Conservation (phyloP, 2,888 invertebrate species). For the Baronia brevicornis region DNA sequence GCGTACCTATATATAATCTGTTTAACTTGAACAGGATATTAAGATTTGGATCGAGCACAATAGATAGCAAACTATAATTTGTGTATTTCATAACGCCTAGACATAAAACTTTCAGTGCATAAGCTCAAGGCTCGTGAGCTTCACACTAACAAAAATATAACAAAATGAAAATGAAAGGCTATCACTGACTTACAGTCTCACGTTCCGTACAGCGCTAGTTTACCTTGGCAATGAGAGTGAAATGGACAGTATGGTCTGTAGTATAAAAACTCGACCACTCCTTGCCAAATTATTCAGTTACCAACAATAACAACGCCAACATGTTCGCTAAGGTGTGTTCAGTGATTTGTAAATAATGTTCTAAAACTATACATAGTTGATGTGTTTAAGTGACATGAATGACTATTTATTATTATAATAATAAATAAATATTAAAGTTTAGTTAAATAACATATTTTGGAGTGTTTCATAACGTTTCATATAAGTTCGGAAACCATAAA, state of each 20-base stretch:
- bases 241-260: constrained; percentile 46
- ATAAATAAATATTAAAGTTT: too few species aligned
- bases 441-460: too few species aligned
- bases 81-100: too few species aligned
- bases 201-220: constrained; percentile 41
- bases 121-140: constrained; percentile 41
- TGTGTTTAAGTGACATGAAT: not conserved
- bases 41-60: too few species aligned
- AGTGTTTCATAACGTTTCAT: too few species aligned
- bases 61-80: too few species aligned
- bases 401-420: not conserved
- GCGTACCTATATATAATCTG: too few species aligned
- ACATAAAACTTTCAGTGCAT: constrained; percentile 10
- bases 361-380: not conserved
- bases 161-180: constrained; percentile 67
- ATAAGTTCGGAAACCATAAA: too few species aligned
- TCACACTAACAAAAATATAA: constrained; percentile 46
- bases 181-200: constrained; percentile 59
- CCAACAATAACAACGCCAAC: constrained; percentile 66
- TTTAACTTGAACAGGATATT: too few species aligned
- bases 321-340: constrained; percentile 71
- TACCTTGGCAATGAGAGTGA: constrained; percentile 73
- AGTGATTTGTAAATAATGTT: constrained; percentile 3
- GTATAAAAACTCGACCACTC: constrained; percentile 68
- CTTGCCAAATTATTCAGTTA: constrained; percentile 67